A percentile compares a stretch with the other conserved stretches of the same genome.
Conservation (phyloP, 2,888 invertebrate genomes). For the Eilema depressum region DNA sequence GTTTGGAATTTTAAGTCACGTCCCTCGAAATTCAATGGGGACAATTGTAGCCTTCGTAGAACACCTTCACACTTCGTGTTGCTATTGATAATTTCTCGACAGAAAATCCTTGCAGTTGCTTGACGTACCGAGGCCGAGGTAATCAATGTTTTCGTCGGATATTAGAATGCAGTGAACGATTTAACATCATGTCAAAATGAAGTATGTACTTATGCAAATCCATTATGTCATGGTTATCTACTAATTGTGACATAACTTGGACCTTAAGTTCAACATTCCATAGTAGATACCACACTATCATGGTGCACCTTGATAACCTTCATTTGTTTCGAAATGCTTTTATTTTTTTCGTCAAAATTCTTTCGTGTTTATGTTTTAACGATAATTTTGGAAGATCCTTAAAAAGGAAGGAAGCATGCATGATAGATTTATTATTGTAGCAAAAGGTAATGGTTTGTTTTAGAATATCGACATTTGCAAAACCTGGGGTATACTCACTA, state of each 20-base stretch:
- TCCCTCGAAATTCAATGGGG: background rate
- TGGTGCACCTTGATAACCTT: conserved; percentile 10
- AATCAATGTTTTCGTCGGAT: background rate
- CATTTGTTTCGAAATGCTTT: conserved; percentile 6
- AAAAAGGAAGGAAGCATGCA: background rate
- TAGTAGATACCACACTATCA: conserved; percentile 8
- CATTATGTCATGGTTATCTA: conserved; percentile 20
- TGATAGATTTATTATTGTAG: background rate
- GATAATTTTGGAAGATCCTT: background rate
- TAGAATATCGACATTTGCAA: too few relatives aligned
- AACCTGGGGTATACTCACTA: background rate
- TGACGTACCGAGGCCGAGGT: background rate
- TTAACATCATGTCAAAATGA: background rate
- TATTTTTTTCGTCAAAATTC: background rate
- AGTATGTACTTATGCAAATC: conserved; percentile 1
- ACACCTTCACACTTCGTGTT: background rate
- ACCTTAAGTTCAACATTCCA: conserved; percentile 18
- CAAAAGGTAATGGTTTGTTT: background rate
- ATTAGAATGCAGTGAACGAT: background rate
- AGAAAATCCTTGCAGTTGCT: background rate
- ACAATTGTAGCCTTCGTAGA: background rate
- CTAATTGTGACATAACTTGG: conserved; percentile 16
- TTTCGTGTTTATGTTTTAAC: background rate
- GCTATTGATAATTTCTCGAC: background rate
- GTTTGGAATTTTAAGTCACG: background rate